Percentiles rank a stretch among this genome's conserved stretches.
Conservation (phyloP, 2,888 invertebrate species). For the Drosophila mayaguana region DNA sequence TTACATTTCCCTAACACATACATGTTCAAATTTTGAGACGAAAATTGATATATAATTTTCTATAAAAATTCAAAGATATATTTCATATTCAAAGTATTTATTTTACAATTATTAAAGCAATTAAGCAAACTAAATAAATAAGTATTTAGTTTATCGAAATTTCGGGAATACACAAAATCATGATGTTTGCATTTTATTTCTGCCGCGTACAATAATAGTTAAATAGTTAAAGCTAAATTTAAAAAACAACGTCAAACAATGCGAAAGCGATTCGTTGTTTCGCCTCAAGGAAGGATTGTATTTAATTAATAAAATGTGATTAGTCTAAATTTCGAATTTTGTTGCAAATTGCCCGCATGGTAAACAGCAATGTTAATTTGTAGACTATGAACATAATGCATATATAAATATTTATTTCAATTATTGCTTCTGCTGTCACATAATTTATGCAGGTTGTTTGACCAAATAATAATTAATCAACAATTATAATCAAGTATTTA, state of each 20-base stretch:
- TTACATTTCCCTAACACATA: no score
- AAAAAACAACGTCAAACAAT: neutral
- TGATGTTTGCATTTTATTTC: neutral
- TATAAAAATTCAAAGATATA: no score
- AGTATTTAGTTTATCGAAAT: neutral
- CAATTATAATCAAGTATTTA: conserved; percentile 75
- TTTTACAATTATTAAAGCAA: neutral
- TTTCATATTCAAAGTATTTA: neutral
- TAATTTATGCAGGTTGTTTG: conserved; percentile 53
- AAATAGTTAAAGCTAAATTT: no score
- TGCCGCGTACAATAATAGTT: neutral
- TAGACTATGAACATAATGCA: neutral
- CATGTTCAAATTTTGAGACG: no score
- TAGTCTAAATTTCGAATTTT: neutral
- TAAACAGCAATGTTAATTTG: conserved; percentile 19
- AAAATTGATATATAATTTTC: no score
- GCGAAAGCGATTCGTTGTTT: neutral
- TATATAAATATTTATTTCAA: conserved; percentile 1
- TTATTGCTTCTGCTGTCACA: conserved; percentile 26
- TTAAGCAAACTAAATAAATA: neutral
- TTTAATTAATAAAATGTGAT: conserved; percentile 14
- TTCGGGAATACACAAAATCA: neutral
- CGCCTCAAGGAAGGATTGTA: neutral
- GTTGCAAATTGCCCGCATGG: neutral
- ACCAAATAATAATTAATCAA: conserved; percentile 67